Percentiles rank a stretch among this genome's conserved stretches.
phyloP scores from a whole-genome alignment of 2,888 invertebrate genomes.

The Protonemura montana region DNA sequence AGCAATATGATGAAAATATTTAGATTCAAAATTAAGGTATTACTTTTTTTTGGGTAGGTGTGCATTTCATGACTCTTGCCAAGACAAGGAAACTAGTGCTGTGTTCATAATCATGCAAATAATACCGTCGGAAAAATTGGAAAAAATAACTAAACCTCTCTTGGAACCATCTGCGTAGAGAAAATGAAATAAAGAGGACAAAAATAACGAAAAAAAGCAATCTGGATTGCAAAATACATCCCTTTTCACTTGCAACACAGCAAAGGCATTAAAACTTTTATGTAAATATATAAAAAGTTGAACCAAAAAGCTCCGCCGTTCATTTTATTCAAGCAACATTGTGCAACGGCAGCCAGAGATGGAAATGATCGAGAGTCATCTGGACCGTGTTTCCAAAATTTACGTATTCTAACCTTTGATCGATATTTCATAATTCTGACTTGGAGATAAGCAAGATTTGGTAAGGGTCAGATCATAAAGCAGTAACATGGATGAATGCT shows the following conservation, averaged over 20 bases:
- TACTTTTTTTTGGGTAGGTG: no score
- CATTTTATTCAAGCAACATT: background rate
- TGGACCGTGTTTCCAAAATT: background rate
- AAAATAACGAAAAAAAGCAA: background rate
- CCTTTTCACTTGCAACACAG: background rate
- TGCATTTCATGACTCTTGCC: no score
- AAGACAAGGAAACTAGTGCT: background rate
- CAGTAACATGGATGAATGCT: background rate
- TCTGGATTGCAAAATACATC: background rate
- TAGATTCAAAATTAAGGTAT: no score
- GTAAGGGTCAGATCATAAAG: background rate
- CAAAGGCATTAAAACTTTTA: background rate
- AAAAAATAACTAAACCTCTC: background rate
- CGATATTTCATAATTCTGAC: background rate
- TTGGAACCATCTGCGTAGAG: background rate
- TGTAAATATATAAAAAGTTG: conserved; percentile 5
- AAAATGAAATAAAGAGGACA: background rate
- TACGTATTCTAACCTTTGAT: background rate
- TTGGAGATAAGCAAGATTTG: background rate
- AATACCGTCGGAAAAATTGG: background rate
- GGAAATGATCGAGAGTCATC: background rate
- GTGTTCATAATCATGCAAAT: background rate
- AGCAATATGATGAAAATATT: background rate
- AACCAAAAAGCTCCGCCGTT: background rate
- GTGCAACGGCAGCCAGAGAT: background rate